Evolutionary conservation across 2,888 invertebrate species (phyloP).

Genomic region (Lochmaea crataegi): DNA sequence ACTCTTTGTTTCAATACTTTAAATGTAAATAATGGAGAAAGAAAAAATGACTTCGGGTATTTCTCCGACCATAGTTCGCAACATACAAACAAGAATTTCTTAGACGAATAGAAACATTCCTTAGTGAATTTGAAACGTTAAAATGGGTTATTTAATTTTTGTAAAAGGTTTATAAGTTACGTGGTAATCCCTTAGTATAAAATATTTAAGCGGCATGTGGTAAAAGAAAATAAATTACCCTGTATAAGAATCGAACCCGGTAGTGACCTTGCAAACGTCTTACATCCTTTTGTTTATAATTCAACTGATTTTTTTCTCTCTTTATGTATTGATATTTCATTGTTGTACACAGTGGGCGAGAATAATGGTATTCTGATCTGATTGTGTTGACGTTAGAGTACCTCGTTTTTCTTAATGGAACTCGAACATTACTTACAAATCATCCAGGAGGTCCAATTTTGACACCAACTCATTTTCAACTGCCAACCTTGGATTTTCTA

Average conservation of each 20-base stretch:
- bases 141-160: too few relatives aligned
- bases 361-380: constrained; percentile 16
- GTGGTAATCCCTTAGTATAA: background rate
- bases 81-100: too few relatives aligned
- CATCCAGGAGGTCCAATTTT: too few relatives aligned
- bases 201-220: background rate
- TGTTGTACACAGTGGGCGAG: constrained; percentile 28
- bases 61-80: too few relatives aligned
- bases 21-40: too few relatives aligned
- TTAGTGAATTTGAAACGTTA: too few relatives aligned
- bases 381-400: background rate
- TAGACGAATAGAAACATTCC: too few relatives aligned
- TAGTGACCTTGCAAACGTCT: constrained; percentile 11
- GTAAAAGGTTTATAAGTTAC: too few relatives aligned
- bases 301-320: constrained; percentile 20
- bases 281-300: constrained; percentile 28
- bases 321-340: constrained; percentile 29
- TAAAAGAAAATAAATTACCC: background rate
- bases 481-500: too few relatives aligned
- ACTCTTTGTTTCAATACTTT: too few relatives aligned
- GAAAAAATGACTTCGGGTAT: too few relatives aligned
- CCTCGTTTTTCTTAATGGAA: background rate
- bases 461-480: too few relatives aligned
- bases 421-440: background rate
- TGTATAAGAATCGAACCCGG: constrained; percentile 10